phyloP scores from a whole-genome alignment of 2,797 vertebrate species.

The Schizopygopsis malacanthus region DNA sequence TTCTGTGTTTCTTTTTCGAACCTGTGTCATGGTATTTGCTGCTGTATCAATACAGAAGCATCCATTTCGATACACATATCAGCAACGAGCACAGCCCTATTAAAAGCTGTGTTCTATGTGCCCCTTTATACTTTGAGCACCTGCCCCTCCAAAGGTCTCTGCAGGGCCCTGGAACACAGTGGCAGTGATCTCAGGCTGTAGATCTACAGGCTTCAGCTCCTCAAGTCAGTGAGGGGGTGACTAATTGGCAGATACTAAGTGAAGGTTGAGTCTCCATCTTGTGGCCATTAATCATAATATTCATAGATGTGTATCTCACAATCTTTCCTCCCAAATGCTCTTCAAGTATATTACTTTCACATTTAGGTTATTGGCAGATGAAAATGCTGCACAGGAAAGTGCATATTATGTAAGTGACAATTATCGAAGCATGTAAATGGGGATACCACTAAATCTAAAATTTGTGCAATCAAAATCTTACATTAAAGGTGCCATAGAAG shows the following conservation, averaged over 20 bases:
- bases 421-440: background rate
- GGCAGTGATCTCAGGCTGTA: slow-evolving; percentile 8
- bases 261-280: slow-evolving; percentile 60
- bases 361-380: slow-evolving; percentile 7
- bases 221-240: slow-evolving; percentile 34
- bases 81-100: too few species aligned
- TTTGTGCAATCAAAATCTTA: background rate
- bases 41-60: too few species aligned
- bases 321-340: background rate
- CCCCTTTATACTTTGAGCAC: too few species aligned
- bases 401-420: background rate
- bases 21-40: too few species aligned
- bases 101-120: too few species aligned
- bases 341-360: slow-evolving; percentile 9
- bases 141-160: too few species aligned
- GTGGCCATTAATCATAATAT: slow-evolving; percentile 51
- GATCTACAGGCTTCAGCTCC: background rate
- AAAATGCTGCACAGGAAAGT: background rate
- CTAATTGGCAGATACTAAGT: slow-evolving; percentile 49
- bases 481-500: too few species aligned
- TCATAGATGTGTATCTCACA: slow-evolving; percentile 24
- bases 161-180: background rate
- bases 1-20: too few species aligned
- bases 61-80: too few species aligned
- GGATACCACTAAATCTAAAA: background rate